Evolutionary conservation across 2,888 invertebrate species (phyloP), one percentile per base, ranked within the genome.

Genomic region (Tanypteryx hageni): DNA sequence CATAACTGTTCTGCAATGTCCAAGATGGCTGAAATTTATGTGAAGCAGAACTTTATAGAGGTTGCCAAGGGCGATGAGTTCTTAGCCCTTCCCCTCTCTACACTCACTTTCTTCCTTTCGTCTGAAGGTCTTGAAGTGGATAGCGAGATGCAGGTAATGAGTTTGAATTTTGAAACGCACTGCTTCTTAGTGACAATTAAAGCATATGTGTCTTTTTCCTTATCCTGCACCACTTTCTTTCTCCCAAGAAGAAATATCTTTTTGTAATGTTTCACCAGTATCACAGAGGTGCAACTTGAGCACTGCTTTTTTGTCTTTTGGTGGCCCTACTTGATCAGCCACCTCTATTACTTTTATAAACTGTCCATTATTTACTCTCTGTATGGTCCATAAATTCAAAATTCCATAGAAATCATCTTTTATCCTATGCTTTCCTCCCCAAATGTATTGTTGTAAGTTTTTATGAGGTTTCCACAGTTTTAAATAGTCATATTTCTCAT

Each of bases 121-220:
- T 98, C 98, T 93, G 99, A 99, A 95, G 96, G 97, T 94, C 96
- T 99, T 92, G 97, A 97, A 94, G 98, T 99, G 92, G 98, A 98
- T 94, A 97, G 97, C 93, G 99, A 99, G 96, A 97, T 97, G 94
- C 98, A 99, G 96, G 98, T 98, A 94, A 92, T n/a, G 31, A 44
- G 68, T 76, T 82, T 56, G 44, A 5, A 3, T 44, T 44, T 44
- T 44, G 56, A 57, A 44, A 44, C 57, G 76, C 82, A 61, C 81
- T 92, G 86, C 92, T 82, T 93, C 64, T 56, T 57, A 68, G 57
- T 44, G 14, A 76, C 10, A 86, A 22, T 85, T 56, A 91, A 18
- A 58, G 58, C n/a, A 44, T 5, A 44, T 44, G 1, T 44, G 1
- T 44, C 44, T 44, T 44, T 44, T 44, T 44, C 44, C n/a, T 44